phyloP scores from a whole-genome alignment of 1,140 invertebrate species.

The Bombus balteatus region DNA sequence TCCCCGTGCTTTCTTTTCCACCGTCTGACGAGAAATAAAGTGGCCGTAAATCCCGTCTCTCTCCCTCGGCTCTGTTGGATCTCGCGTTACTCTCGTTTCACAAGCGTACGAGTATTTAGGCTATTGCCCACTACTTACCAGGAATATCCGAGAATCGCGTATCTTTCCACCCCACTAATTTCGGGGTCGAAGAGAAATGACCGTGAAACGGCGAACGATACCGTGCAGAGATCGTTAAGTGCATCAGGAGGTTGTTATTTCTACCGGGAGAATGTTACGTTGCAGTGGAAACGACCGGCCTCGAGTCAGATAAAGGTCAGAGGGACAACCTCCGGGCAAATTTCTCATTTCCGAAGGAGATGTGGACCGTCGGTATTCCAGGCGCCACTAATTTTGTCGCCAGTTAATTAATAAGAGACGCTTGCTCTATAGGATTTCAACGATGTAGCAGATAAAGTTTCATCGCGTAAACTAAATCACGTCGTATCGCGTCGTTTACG shows the following conservation, averaged over 20 bases:
- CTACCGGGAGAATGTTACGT: slow-evolving; percentile 23
- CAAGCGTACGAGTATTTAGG: slow-evolving; percentile 67
- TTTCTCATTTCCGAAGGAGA: not conserved
- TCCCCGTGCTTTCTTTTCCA: slow-evolving; percentile 38
- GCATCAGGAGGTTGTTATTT: slow-evolving; percentile 67
- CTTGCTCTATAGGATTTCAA: no score
- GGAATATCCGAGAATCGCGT: slow-evolving; percentile 68
- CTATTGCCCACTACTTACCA: slow-evolving; percentile 65
- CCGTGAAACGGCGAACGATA: slow-evolving; percentile 67
- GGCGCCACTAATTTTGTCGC: not conserved
- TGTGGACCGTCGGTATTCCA: no score
- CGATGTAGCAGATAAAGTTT: no score
- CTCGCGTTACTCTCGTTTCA: slow-evolving; percentile 19
- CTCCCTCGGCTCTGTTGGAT: not conserved
- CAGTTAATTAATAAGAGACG: not conserved
- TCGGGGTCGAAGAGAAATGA: slow-evolving; percentile 67
- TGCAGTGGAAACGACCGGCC: slow-evolving; percentile 11
- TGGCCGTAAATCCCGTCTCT: slow-evolving; percentile 69
- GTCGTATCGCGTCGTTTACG: not conserved
- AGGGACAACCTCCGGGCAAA: not conserved
- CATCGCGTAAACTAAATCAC: not conserved
- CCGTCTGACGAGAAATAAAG: slow-evolving; percentile 74
- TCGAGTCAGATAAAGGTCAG: slow-evolving; percentile 13
- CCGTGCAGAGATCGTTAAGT: slow-evolving; percentile 66
- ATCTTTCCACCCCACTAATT: slow-evolving; percentile 73